Evolutionary conservation across 2,113 vertebrate genomes (phyloP), one percentile per base, ranked within the genome.

Genomic region (Myrmophylax atrothorax): DNA sequence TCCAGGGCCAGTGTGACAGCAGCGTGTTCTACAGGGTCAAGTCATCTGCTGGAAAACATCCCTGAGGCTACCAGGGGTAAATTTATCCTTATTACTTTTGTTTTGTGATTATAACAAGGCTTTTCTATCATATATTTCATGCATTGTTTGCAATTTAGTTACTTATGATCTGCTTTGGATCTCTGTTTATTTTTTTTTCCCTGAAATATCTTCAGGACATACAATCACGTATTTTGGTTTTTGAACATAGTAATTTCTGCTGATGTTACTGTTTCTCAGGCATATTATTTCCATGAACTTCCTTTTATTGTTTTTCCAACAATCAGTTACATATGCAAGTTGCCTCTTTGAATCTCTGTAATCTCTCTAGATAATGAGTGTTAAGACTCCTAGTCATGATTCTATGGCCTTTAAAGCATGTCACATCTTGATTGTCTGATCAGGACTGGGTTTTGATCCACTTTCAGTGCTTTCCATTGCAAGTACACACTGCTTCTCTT

Each of bases 81-180:
- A 26, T 9, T 69, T 63, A 17, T 24, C 14, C 23, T 68, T 68
- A 49, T 8, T 26, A 44, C 31, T 42, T 80, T 22, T 79, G 9
- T 20, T 72, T 81, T 22, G 63, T 37, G 26, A 67, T 53, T 24
- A 42, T 28, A 60, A 38, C 16, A 28, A 33, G 2, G 1, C 31
- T 49, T 44, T 29, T 25, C 17, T 55, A 14, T 49, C 2, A 1
- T 38, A 69, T 58, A 6, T 63, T 69, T 63, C 18, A 58, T 35
- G 3, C 10, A 8, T 23, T 64, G 14, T 46, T 82, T 76, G 20
- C 18, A 64, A 26, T 25, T 80, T 23, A 62, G 6, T 74, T 74
- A 18, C 19, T 68, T 15, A 18, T 10, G 6, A 13, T 17, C 31
- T 2, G 1, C 1, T 47, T 38, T 8, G 10, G 20, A 9, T 37